phyloP scores from a whole-genome alignment of 2,113 vertebrate genomes.

The Muntiacus reevesi region DNA sequence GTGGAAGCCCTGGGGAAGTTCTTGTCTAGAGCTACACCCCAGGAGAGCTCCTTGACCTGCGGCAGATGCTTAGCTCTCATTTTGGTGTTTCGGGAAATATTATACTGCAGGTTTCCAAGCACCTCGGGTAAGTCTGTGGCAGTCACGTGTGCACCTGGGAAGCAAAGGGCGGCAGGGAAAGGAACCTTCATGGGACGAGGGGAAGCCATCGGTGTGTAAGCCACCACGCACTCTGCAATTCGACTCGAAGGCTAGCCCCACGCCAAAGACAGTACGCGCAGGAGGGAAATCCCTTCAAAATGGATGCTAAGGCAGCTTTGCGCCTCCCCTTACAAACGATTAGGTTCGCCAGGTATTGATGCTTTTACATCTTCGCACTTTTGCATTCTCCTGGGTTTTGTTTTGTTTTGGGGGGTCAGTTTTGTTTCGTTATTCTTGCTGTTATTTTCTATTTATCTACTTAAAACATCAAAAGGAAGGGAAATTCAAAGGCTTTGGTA shows the following conservation, averaged over 20 bases:
- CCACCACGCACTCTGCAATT: not conserved
- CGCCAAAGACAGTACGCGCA: not conserved
- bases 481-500: not conserved
- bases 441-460: not conserved
- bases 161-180: slow-evolving; percentile 31
- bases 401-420: not conserved
- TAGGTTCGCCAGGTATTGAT: not conserved
- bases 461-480: not conserved
- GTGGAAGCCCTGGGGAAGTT: slow-evolving; percentile 86
- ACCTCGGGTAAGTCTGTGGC: slow-evolving; percentile 94
- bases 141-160: slow-evolving; percentile 91
- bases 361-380: not conserved
- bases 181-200: not conserved
- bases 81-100: slow-evolving; percentile 89
- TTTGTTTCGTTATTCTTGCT: not conserved
- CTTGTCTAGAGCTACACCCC: slow-evolving; percentile 89
- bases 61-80: slow-evolving; percentile 88
- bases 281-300: not conserved
- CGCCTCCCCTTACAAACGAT: not conserved
- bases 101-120: slow-evolving; percentile 92
- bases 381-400: not conserved
- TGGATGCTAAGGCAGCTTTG: not conserved
- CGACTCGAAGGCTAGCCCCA: not conserved
- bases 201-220: not conserved
- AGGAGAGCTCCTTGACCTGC: slow-evolving; percentile 88